Percentiles rank a stretch among this genome's conserved stretches.
These are phyloP conservation scores for Bemisia tabaci DNA, from an alignment of 1,140 invertebrate species.

Conservation along the genomic window DNA sequence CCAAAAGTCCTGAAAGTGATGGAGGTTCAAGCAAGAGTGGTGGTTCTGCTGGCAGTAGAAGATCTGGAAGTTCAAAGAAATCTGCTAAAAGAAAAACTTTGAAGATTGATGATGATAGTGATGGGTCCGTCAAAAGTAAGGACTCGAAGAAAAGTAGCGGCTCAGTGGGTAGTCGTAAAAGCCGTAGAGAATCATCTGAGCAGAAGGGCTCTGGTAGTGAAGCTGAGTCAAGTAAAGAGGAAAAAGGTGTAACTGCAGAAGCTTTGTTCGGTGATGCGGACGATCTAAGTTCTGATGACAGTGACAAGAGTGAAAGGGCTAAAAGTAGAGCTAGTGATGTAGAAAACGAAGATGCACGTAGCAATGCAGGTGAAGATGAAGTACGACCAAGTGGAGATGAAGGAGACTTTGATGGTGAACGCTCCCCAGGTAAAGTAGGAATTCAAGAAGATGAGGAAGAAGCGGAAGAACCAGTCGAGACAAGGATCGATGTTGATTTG, in stretches of 20 bases:
- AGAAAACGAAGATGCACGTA: slow-evolving; percentile 29
- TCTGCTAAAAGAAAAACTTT: background rate
- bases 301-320: slow-evolving; percentile 30
- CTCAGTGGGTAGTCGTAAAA: slow-evolving; percentile 26
- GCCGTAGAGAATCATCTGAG: slow-evolving; percentile 6
- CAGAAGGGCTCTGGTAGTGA: slow-evolving; percentile 10
- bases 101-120: background rate
- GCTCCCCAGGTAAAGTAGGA: slow-evolving; percentile 29
- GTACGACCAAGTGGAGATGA: slow-evolving; percentile 18
- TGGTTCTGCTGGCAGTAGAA: background rate
- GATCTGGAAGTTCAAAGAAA: background rate
- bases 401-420: slow-evolving; percentile 20
- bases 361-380: slow-evolving; percentile 16
- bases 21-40: background rate
- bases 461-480: slow-evolving; percentile 71
- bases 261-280: slow-evolving; percentile 87
- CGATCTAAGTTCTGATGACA: slow-evolving; percentile 65
- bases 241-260: slow-evolving; percentile 40
- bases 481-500: slow-evolving; percentile 90
- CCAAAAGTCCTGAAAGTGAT: too few relatives aligned
- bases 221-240: slow-evolving; percentile 30
- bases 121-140: slow-evolving; percentile 11
- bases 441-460: slow-evolving; percentile 52
- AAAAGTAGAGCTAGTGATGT: slow-evolving; percentile 32
- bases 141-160: background rate